Percentiles rank a stretch among this genome's conserved stretches.
Evolutionary conservation across 1,140 invertebrate genomes (phyloP).

Genomic region (Pseudomyrmex concolor): DNA sequence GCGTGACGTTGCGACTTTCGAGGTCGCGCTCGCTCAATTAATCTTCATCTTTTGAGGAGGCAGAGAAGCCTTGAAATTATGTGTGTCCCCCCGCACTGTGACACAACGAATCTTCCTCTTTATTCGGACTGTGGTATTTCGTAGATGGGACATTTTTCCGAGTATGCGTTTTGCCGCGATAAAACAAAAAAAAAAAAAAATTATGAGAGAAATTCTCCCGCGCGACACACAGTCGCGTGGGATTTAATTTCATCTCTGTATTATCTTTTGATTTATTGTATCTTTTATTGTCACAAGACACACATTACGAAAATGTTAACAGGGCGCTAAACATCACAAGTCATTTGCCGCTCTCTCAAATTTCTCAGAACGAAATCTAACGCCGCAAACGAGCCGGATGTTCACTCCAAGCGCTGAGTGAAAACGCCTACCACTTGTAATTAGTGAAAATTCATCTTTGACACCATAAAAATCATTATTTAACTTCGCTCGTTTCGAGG

Average conservation of each 20-base stretch:
- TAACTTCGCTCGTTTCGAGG: no score
- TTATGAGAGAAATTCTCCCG: not conserved
- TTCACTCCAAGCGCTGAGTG: no score
- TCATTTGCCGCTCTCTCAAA: no score
- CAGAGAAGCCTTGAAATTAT: slow-evolving; percentile 24
- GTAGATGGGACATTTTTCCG: not conserved
- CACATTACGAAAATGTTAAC: no score
- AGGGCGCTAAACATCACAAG: no score
- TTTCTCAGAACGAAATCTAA: no score
- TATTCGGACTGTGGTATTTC: not conserved
- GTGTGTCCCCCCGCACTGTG: not conserved
- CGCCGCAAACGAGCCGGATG: no score
- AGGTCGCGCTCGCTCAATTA: slow-evolving; percentile 51
- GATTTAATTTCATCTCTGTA: not conserved
- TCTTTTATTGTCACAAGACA: no score
- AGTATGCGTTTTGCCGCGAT: not conserved
- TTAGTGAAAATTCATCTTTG: no score
- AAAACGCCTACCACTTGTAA: no score
- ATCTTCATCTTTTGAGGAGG: slow-evolving; percentile 48
- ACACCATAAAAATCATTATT: no score
- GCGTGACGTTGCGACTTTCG: slow-evolving; percentile 23
- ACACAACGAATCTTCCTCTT: not conserved
- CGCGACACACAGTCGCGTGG: not conserved
- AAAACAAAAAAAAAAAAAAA: not conserved
- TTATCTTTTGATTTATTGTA: no score